A percentile compares a stretch with the other conserved stretches of the same genome.
These are phyloP conservation scores for Oreochromis tanganicae DNA, from an alignment of 2,113 vertebrate species.

Conservation along the genomic window DNA sequence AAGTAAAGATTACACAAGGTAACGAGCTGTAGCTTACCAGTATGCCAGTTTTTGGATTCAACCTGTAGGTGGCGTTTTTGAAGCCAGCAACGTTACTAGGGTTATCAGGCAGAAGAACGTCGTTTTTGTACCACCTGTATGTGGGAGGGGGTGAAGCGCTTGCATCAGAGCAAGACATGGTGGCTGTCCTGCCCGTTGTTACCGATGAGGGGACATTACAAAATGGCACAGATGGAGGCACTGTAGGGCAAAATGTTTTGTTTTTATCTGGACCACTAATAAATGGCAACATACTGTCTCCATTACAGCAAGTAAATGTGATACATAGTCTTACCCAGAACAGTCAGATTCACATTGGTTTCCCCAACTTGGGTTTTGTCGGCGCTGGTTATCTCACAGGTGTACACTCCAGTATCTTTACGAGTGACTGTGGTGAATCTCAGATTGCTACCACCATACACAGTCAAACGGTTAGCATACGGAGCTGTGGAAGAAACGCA, in stretches of 20 bases:
- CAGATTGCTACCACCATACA: slow-evolving; percentile 23
- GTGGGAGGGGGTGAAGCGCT: slow-evolving; percentile 60
- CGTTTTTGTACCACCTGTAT: slow-evolving; percentile 70
- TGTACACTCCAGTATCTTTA: slow-evolving; percentile 60
- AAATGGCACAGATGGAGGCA: slow-evolving; percentile 60
- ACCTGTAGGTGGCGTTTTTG: slow-evolving; percentile 64
- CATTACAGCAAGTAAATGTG: background rate
- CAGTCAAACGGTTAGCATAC: slow-evolving; percentile 18
- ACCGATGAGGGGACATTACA: slow-evolving; percentile 59
- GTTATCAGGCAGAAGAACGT: slow-evolving; percentile 51
- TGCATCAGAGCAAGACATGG: slow-evolving; percentile 51
- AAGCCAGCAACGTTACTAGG: slow-evolving; percentile 56
- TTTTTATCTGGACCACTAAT: background rate
- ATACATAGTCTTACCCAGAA: slow-evolving; percentile 57
- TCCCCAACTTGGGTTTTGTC: slow-evolving; percentile 16
- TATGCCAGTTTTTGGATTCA: slow-evolving; percentile 27
- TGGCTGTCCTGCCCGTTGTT: slow-evolving; percentile 29
- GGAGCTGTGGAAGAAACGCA: slow-evolving; percentile 24
- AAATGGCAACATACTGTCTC: background rate
- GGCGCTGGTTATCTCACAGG: slow-evolving; percentile 62
- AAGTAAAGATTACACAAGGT: background rate
- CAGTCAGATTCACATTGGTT: slow-evolving; percentile 43
- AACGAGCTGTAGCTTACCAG: slow-evolving; percentile 55
- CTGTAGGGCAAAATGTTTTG: slow-evolving; percentile 26
- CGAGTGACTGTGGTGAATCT: slow-evolving; percentile 59